Base-by-base conservation (phyloP, 2,888 invertebrate genomes). In the Oscheius sp. region DNA sequence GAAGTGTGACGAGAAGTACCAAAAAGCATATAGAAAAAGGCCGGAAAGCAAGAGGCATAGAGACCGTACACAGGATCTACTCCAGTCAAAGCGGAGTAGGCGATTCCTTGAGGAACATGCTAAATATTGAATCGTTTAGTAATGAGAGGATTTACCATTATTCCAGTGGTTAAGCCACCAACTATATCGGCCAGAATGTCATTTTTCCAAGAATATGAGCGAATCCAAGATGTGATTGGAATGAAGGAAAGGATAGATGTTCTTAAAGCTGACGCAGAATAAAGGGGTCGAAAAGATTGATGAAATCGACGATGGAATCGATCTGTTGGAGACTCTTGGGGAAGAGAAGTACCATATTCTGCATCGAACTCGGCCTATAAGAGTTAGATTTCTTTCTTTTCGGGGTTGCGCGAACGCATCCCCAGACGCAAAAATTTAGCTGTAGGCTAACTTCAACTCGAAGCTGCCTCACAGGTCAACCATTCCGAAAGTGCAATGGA, bases 31-130 rank as follows among this genome's bases (percentile, higher is more conserved):
- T 95, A 95, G n/a, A 94, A 88, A 15, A 95, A 89, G 0, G 93
- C 93, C 0, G 94, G 94, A 88, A 95, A 94, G 88, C 95, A 94
- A 0, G 94, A 94, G 91, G 93, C 93, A 87, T 94, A 93, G 17
- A 91, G 87, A 4, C 90, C 90, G 78, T 86, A 88, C n/a, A 89
- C 87, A 10, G 89, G 88, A 20, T 86, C 85, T 15, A 89, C 78
- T 2, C 87, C 87, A 5, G 89, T 88, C 78, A 89, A 81, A 76
- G 88, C 83, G 25, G 88, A 89, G 82, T 90, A 89, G 0, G 89
- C 89, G 87, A 89, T 88, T 57, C 61, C 70, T 45, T 70, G 70
- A n/a, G 70, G 70, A n/a, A 70, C 65, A n/a, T 70, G 70, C 55
- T n/a, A n/a, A n/a, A n/a, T n/a, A n/a, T n/a, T n/a, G n/a, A n/a